Conservation (phyloP, 2,888 invertebrate species). For the Stegana nigrithorax region DNA sequence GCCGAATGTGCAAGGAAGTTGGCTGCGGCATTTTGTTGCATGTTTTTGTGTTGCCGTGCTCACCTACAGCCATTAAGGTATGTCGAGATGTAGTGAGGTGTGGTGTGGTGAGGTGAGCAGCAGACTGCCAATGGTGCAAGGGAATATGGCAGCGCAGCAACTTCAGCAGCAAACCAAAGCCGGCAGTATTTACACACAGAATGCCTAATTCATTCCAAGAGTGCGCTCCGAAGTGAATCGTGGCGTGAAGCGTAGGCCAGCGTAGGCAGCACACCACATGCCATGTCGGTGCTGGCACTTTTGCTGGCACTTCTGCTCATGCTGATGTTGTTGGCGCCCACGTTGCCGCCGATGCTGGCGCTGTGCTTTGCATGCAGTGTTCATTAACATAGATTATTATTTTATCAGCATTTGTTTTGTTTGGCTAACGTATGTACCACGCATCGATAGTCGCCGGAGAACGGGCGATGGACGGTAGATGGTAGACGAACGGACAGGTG, state of each 20-base stretch:
- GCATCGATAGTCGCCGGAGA: neutral
- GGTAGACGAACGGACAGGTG: constrained; percentile 29
- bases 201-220: too few relatives aligned
- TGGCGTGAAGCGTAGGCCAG: too few relatives aligned
- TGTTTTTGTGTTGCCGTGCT: constrained; percentile 40
- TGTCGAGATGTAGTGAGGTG: too few relatives aligned
- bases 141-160: too few relatives aligned
- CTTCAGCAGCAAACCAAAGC: too few relatives aligned
- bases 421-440: constrained; percentile 1
- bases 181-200: constrained; percentile 9
- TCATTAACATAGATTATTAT: constrained; percentile 40
- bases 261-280: too few relatives aligned
- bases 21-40: constrained; percentile 32
- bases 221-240: constrained; percentile 39
- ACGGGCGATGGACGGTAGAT: neutral
- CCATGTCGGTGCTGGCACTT: too few relatives aligned
- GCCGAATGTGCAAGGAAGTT: constrained; percentile 26
- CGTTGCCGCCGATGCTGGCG: neutral
- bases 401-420: constrained; percentile 42
- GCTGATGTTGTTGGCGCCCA: too few relatives aligned
- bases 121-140: too few relatives aligned
- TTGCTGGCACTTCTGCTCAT: too few relatives aligned
- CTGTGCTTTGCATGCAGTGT: constrained; percentile 2
- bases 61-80: too few relatives aligned
- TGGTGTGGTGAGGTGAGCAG: too few relatives aligned